Evolutionary conservation across 2,888 invertebrate species (phyloP), one percentile per base, ranked within the genome.

Genomic region (Drosophila eohydei): DNA sequence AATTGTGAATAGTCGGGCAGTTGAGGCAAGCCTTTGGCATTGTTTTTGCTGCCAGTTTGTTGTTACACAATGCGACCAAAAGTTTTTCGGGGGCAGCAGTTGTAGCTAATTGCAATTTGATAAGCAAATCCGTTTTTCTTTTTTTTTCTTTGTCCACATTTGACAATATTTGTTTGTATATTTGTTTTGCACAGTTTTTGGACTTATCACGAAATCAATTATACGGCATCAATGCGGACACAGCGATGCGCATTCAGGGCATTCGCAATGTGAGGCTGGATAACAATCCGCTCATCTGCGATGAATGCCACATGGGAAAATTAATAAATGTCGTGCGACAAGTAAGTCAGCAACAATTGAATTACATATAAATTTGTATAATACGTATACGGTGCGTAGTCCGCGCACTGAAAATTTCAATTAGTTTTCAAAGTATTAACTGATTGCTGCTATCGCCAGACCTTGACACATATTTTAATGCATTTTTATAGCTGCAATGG

Each of bases 201-300:
- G 96, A 97, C 92, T 92, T 96, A 81, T 96, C 96, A n/a, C 93
- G 95, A 80, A 97, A 97, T 92, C 94, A 94, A 88, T 93, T 97
- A 78, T 94, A 94, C 78, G 95, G 95, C 48, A 93, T 93, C 74
- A 92, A 92, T 75, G 92, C 92, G 77, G 91, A 92, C 64, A 90
- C 92, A 2, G 92, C 91, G 4, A 65, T 92, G 16, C 87, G 92
- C 46, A 92, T 93, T 65, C 92, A 92, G 71, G 89, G 89, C 59
- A 93, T 93, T 73, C 92, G 92, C 30, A 92, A 93, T 80, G 92
- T 93, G 57, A 81, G 91, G 11, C 89, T 93, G 73, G 93, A 93
- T 71, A 92, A 93, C 77, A 93, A 93, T 90, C 93, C 93, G 51
- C 83, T 93, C 78, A 92, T 93, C 80, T 93, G 93, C 84, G 93